phyloP scores from a whole-genome alignment of 2,888 invertebrate genomes.

The Ditula angustiorana region DNA sequence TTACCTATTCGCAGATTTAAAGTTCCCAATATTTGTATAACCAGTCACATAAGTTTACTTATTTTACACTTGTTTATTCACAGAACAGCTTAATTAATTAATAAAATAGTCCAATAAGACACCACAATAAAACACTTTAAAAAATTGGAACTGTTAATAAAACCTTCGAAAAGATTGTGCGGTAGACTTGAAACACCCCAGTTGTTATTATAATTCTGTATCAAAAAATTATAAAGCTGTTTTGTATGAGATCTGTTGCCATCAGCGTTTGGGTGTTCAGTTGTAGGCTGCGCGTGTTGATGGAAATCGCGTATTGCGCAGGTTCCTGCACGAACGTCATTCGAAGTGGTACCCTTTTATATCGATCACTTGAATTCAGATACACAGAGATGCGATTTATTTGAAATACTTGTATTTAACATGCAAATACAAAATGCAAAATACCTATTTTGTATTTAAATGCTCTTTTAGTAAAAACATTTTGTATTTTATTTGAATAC shows the following conservation, averaged over 20 bases:
- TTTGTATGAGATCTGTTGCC: conserved; percentile 46
- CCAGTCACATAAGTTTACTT: conserved; percentile 24
- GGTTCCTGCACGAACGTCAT: conserved; percentile 50
- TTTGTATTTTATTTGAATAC: no score
- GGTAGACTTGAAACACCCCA: not conserved
- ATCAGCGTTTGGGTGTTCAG: conserved; percentile 50
- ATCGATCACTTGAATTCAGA: not conserved
- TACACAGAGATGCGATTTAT: no score
- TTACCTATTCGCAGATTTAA: not conserved
- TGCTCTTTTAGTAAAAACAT: no score
- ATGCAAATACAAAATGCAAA: not conserved
- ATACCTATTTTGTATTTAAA: no score
- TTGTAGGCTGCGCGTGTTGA: conserved; percentile 54
- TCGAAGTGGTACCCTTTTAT: not conserved
- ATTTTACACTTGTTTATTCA: conserved; percentile 17
- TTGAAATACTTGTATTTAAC: no score
- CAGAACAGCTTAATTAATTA: not conserved
- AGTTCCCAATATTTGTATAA: not conserved
- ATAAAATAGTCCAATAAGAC: conserved; percentile 41
- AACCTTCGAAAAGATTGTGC: conserved; percentile 39
- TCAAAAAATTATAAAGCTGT: not conserved
- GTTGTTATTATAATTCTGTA: not conserved
- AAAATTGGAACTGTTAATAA: conserved; percentile 29
- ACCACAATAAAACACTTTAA: conserved; percentile 25
- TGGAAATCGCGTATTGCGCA: conserved; percentile 59